Base-by-base conservation (phyloP, 2,888 invertebrate species). In the Phengaris arion region DNA sequence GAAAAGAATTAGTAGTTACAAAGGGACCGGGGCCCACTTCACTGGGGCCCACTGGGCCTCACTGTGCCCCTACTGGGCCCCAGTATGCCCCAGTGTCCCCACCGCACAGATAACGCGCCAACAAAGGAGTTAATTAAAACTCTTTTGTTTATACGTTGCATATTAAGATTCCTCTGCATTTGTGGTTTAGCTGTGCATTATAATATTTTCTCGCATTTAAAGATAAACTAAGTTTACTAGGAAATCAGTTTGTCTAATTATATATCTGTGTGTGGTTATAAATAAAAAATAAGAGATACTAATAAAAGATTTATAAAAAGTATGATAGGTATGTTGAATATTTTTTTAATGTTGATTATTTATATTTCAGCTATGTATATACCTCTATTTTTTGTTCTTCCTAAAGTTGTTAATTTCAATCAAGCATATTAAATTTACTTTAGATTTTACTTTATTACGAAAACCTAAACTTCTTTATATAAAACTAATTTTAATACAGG, bases 1-100 rank as follows among this genome's bases (percentile, higher is more conserved):
- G 77, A 79, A 82, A 81, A 82, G 81, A 82, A 81, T 81, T 78
- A 77, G 55, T 74, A 52, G 46, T 12, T 75, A 75, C 70, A 70
- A 70, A 69, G 70, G 74, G 54, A 35, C 52, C 46, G 64, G n/a
- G 8, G 64, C 7, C 13, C 22, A 57, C 9, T 35, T 64, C 35
- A 45, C 64, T 35, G 64, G 15, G 35, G 15, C 64, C 35, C 64
- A 45, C 35, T 35, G 64, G 35, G 64, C n/a, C 68, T 35, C 68
- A 68, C 46, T n/a, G 46, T 48, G 48, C 69, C 69, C 48, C 69
- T n/a, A 69, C 9, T 48, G 64, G 35, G 12, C 35, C 10, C 68
- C 13, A 35, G 0, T 10, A 4, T 35, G 35, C 22, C 64, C 10
- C 64, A 68, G 45, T 13, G 70, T 22, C 10, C 70, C 51, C 70